Percentiles rank a stretch among this genome's conserved stretches.
Conservation (phyloP, 1,140 invertebrate species). For the Zaprionus gabonicus region DNA sequence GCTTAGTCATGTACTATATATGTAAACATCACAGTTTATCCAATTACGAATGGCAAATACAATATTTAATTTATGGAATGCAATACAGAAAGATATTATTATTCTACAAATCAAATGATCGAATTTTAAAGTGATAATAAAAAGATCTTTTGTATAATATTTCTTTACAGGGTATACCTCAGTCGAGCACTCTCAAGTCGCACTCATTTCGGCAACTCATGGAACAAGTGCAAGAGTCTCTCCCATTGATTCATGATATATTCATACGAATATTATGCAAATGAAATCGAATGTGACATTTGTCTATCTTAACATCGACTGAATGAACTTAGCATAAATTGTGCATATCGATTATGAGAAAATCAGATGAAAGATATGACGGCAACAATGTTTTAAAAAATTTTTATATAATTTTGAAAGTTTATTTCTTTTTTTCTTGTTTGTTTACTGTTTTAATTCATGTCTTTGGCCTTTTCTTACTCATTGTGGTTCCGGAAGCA, state of each 20-base stretch:
- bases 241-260: constrained; percentile 26
- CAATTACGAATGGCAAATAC: too few species aligned
- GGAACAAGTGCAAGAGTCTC: constrained; percentile 16
- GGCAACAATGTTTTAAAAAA: not conserved
- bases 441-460: constrained; percentile 11
- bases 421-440: constrained; percentile 11
- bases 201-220: not conserved
- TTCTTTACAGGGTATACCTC: constrained; percentile 2
- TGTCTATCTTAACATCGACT: constrained; percentile 33
- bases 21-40: not conserved
- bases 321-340: constrained; percentile 21
- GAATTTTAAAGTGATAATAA: too few species aligned
- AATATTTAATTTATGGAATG: too few species aligned
- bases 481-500: constrained; percentile 30
- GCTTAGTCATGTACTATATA: too few species aligned
- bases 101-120: too few species aligned
- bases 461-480: constrained; percentile 12
- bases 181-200: not conserved
- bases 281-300: constrained; percentile 47
- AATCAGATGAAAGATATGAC: constrained; percentile 9
- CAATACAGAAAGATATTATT: too few species aligned
- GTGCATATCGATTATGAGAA: constrained; percentile 37
- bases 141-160: too few species aligned
- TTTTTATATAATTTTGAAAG: constrained; percentile 31
- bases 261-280: constrained; percentile 63